A percentile compares a stretch with the other conserved stretches of the same genome.
Evolutionary conservation across 2,113 vertebrate species (phyloP).

Genomic region (Perccottus glenii): DNA sequence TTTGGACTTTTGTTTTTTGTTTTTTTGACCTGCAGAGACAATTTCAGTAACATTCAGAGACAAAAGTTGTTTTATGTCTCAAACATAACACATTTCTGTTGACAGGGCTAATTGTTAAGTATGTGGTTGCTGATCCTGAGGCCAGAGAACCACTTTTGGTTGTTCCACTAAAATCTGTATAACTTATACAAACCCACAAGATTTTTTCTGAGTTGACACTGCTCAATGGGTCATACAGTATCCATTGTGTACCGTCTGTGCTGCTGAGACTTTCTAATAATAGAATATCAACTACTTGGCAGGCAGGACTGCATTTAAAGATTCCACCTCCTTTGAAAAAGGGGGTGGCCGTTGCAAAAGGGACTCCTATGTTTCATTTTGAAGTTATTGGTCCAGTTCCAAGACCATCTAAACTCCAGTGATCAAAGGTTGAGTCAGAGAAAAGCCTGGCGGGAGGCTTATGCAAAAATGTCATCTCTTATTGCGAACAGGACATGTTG

Average conservation of each 20-base stretch:
- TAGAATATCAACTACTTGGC: conserved; percentile 73
- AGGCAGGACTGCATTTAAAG: conserved; percentile 63
- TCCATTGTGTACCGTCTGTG: conserved; percentile 51
- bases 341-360: conserved; percentile 52
- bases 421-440: conserved; percentile 81
- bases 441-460: conserved; percentile 76
- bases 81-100: conserved; percentile 73
- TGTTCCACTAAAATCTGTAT: conserved; percentile 64
- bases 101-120: conserved; percentile 80
- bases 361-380: conserved; percentile 80
- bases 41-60: conserved; percentile 70
- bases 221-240: conserved; percentile 62
- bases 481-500: conserved; percentile 63
- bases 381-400: conserved; percentile 81
- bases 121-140: conserved; percentile 77
- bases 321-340: conserved; percentile 63
- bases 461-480: conserved; percentile 76
- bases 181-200: conserved; percentile 60
- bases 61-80: conserved; percentile 70
- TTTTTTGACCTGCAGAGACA: conserved; percentile 55
- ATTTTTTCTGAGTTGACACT: conserved; percentile 49
- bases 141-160: conserved; percentile 71
- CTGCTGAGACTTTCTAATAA: conserved; percentile 66
- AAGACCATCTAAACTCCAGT: conserved; percentile 75
- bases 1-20: conserved; percentile 53